phyloP scores from a whole-genome alignment of 2,113 vertebrate species.

The Gobio gobio region DNA sequence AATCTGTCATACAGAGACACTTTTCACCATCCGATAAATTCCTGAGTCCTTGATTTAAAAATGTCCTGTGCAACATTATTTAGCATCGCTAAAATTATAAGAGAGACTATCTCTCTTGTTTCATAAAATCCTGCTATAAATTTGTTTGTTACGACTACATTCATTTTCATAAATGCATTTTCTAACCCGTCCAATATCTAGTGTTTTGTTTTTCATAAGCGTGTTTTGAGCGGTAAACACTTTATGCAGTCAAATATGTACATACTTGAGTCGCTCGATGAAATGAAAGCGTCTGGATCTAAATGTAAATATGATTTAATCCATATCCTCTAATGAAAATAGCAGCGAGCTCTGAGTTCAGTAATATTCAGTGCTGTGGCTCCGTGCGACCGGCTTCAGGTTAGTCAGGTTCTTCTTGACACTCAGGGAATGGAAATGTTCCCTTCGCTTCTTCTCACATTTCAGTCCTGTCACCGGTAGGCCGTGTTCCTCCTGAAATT shows the following conservation, averaged over 20 bases:
- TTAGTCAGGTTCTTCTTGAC: conserved; percentile 38
- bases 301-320: conserved; percentile 25
- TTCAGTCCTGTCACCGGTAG: neutral
- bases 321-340: conserved; percentile 6
- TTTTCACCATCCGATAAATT: neutral
- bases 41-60: neutral
- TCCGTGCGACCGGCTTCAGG: neutral
- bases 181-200: neutral
- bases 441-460: neutral
- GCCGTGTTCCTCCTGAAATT: neutral
- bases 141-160: neutral
- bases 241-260: neutral
- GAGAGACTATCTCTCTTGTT: neutral
- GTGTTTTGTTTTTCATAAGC: conserved; percentile 12
- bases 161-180: conserved; percentile 29
- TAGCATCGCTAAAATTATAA: neutral
- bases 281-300: conserved; percentile 23
- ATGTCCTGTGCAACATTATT: neutral
- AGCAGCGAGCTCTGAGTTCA: neutral
- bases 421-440: conserved; percentile 25
- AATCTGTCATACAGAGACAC: neutral
- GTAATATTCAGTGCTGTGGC: neutral
- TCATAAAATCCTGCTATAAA: neutral
- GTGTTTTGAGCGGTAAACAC: neutral
- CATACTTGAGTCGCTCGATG: neutral